Evolutionary conservation across 30 jellyfish, hydroid and myxozoan genomes (phyloP).

Genomic region (Mastigias papua): DNA sequence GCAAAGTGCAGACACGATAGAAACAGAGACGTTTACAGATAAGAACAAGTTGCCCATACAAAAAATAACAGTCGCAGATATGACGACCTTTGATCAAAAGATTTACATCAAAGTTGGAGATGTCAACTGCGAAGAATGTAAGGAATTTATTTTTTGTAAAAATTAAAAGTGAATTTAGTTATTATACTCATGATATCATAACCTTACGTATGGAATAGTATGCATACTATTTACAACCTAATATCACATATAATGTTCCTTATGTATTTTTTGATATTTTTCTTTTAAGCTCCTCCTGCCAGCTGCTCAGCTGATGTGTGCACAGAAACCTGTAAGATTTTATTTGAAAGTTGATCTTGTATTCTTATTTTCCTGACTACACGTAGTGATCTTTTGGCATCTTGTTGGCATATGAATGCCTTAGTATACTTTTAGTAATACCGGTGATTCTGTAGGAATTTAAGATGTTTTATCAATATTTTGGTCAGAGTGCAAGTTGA

Average conservation of each 20-base stretch:
- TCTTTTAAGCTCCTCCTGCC: not conserved
- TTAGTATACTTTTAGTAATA: too few species aligned
- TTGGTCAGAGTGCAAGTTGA: too few species aligned
- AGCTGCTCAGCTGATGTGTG: not conserved
- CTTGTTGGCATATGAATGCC: too few species aligned
- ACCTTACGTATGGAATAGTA: too few species aligned
- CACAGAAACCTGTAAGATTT: not conserved
- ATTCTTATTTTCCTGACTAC: not conserved
- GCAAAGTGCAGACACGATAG: slow-evolving; percentile 7
- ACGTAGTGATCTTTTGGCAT: too few species aligned
- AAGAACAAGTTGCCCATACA: slow-evolving; percentile 24
- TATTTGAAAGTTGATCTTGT: too few species aligned
- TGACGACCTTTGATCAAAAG: not conserved
- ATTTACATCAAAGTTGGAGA: slow-evolving; percentile 6
- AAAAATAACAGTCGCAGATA: not conserved
- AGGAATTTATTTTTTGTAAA: too few species aligned
- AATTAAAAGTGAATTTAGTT: too few species aligned
- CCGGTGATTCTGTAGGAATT: too few species aligned
- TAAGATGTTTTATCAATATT: too few species aligned
- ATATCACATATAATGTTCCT: not conserved
- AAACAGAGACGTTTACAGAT: not conserved
- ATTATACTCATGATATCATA: too few species aligned
- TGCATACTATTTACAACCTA: not conserved
- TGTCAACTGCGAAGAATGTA: not conserved
- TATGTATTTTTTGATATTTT: too few species aligned